Conservation (phyloP, 1,140 invertebrate genomes). For the Bombus polaris region DNA sequence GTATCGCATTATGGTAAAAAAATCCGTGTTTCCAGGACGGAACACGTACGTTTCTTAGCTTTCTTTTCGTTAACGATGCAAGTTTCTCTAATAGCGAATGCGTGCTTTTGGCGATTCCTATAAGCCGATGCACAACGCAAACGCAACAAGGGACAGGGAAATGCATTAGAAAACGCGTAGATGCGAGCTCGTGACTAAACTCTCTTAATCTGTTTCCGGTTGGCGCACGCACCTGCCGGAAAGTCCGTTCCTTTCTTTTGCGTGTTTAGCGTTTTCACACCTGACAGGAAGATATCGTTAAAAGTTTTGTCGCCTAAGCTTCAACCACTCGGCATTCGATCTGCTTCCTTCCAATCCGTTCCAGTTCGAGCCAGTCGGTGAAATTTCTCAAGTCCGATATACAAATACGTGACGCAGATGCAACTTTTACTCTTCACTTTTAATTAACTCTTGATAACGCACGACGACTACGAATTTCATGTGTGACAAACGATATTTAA, state of each 20-base stretch:
- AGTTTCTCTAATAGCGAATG: slow-evolving; percentile 11
- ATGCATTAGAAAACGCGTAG: slow-evolving; percentile 13
- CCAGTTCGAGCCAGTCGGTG: neutral
- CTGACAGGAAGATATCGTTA: slow-evolving; percentile 61
- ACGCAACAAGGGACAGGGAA: neutral
- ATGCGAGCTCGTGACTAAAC: slow-evolving; percentile 60
- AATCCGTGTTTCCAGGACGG: neutral
- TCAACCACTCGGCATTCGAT: slow-evolving; percentile 29
- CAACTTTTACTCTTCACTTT: too few relatives aligned
- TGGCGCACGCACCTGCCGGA: slow-evolving; percentile 36
- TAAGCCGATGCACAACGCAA: neutral
- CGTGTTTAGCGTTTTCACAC: slow-evolving; percentile 41
- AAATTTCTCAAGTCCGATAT: neutral
- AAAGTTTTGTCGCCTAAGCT: slow-evolving; percentile 23
- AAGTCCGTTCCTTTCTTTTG: slow-evolving; percentile 18
- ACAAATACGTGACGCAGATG: too few relatives aligned
- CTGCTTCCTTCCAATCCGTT: slow-evolving; percentile 19
- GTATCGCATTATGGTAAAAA: too few relatives aligned
- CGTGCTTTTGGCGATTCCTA: neutral
- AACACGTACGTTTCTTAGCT: neutral
- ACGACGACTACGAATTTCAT: too few relatives aligned
- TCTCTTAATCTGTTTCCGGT: slow-evolving; percentile 60
- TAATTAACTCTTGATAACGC: too few relatives aligned
- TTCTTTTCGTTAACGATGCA: neutral
- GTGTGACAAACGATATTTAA: too few relatives aligned